These are phyloP conservation scores for Chaetodon trifascialis DNA, from an alignment of 2,113 vertebrate species.

Conservation along the genomic window DNA sequence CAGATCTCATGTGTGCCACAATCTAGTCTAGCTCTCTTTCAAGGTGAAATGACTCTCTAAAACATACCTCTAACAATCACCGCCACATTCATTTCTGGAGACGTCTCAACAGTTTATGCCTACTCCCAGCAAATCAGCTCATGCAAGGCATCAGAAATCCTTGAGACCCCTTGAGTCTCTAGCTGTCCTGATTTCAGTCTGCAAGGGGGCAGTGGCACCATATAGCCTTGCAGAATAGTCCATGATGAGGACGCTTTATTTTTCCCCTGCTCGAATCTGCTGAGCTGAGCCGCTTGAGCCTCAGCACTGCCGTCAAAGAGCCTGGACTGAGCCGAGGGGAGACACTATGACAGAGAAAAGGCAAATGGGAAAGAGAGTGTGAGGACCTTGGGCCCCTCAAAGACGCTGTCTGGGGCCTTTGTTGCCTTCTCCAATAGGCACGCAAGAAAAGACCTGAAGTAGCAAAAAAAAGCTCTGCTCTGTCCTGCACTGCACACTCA, in stretches of 20 bases:
- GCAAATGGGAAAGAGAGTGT: conserved; percentile 22
- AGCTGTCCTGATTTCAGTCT: conserved; percentile 66
- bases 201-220: conserved; percentile 39
- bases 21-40: neutral
- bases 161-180: conserved; percentile 57
- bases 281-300: conserved; percentile 47
- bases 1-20: conserved; percentile 8
- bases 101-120: conserved; percentile 40
- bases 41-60: conserved; percentile 42
- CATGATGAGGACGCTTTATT: conserved; percentile 69
- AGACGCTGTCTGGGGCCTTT: conserved; percentile 61
- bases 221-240: conserved; percentile 64
- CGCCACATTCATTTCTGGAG: conserved; percentile 57
- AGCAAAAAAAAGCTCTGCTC: conserved; percentile 31
- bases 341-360: conserved; percentile 51
- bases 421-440: conserved; percentile 65
- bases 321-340: conserved; percentile 36
- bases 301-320: conserved; percentile 40
- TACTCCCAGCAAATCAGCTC: conserved; percentile 60
- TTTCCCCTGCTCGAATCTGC: conserved; percentile 46
- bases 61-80: conserved; percentile 70
- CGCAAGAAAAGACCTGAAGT: conserved; percentile 23
- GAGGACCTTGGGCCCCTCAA: conserved; percentile 58
- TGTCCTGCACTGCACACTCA: conserved; percentile 28
- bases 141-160: conserved; percentile 44